Conservation (phyloP, 2,888 invertebrate genomes). For the Phyllotreta cruciferae region DNA sequence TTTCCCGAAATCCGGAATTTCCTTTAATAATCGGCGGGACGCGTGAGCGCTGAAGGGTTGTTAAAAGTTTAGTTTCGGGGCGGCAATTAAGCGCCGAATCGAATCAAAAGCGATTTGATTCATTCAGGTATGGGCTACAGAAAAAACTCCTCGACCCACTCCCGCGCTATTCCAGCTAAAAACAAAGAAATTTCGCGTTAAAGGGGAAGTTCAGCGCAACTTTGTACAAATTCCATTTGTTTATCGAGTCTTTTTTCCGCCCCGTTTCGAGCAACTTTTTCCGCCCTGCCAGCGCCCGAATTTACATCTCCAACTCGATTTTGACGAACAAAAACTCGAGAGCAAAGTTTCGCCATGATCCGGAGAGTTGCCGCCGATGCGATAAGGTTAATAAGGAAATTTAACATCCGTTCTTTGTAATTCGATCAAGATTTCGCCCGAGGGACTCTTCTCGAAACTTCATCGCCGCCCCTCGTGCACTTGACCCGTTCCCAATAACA, state of each 20-base stretch:
- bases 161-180: too few species aligned
- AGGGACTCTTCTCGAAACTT: neutral
- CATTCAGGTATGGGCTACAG: too few species aligned
- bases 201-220: neutral
- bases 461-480: too few species aligned
- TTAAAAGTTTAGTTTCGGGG: neutral
- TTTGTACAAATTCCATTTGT: constrained; percentile 16
- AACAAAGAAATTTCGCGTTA: too few species aligned
- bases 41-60: neutral
- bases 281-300: constrained; percentile 19
- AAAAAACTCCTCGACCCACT: too few species aligned
- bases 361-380: constrained; percentile 6
- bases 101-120: too few species aligned
- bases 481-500: too few species aligned
- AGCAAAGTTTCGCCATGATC: constrained; percentile 19
- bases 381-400: constrained; percentile 31
- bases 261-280: constrained; percentile 17
- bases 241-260: neutral
- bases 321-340: constrained; percentile 24
- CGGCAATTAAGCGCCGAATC: neutral
- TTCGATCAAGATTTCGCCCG: constrained; percentile 22
- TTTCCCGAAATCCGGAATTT: constrained; percentile 7
- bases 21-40: constrained; percentile 4
- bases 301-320: constrained; percentile 27
- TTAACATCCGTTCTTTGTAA: constrained; percentile 28